Base-by-base conservation (phyloP, 2,888 invertebrate species). In the Unio delphinus region DNA sequence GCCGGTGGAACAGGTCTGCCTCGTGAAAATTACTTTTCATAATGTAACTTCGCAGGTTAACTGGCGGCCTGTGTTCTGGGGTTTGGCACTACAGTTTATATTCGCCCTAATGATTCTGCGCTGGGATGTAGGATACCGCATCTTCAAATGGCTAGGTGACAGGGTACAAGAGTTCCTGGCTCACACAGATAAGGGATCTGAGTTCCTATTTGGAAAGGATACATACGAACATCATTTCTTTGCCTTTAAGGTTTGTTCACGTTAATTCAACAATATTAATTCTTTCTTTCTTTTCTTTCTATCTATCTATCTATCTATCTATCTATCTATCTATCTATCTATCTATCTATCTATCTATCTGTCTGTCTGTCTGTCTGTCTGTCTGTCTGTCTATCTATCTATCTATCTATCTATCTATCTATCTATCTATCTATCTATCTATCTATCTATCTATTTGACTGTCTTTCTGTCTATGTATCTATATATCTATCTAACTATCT, bases 11-110 rank as follows among this genome's bases (percentile, higher is more conserved):
- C 3, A 45, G 45, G 45, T 15, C 45, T 45, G 15, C 15, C 15
- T 15, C 45, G 3, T 45, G 26, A 23, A 23, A 61, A 28, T n/a
- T 20, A 17, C 18, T 26, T 26, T 57, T 6, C n/a, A 23, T 54
- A 55, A 55, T 23, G 23, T 57, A 15, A 26, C 23, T 8, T 59
- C 70, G 2, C 79, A 91, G 90, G 90, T 91, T 18, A 85, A 84
- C 55, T 91, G 97, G 96, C 92, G 94, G 6, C 94, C 94, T 0
- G 95, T 98, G 0, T 87, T 94, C 55, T 93, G 93, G 86, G 98
- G 97, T 0, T 90, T 97, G 15, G 90, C 93, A 0, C 90, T 97
- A 4, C 98, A 98, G 91, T 95, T 97, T 85, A 68, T 93, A 3
- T 93, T 98, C 71, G 90, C 89, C 6, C 71, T 89, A 54, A 67